Evolutionary conservation across 1,140 invertebrate genomes (phyloP).

Genomic region (Neodiprion virginianus): DNA sequence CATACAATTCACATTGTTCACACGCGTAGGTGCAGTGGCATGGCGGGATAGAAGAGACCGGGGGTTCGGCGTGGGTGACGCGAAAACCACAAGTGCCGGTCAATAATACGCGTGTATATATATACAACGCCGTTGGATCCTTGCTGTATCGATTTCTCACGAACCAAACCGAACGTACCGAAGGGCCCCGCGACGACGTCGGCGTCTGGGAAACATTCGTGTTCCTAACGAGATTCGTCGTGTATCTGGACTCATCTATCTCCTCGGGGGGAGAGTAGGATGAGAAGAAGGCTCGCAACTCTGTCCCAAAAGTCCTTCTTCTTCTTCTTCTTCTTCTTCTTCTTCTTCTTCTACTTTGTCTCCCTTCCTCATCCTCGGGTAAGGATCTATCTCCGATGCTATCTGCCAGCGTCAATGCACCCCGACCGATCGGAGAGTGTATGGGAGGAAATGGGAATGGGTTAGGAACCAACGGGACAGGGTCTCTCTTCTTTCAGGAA

Average conservation of each 20-base stretch:
- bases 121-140: neutral
- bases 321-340: no score
- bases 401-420: neutral
- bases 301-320: neutral
- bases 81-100: neutral
- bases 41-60: no score
- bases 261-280: neutral
- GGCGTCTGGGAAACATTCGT: conserved; percentile 1
- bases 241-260: conserved; percentile 5
- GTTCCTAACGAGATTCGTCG: neutral
- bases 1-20: no score
- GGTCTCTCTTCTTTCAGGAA: no score
- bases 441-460: no score
- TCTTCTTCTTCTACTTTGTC: no score
- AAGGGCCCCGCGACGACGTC: neutral
- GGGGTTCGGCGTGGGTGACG: no score
- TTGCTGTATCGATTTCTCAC: neutral
- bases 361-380: no score
- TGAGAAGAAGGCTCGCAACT: neutral
- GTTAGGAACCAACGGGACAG: no score
- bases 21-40: no score
- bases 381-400: no score
- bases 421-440: no score
- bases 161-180: neutral
- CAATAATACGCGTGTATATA: neutral